phyloP scores from a whole-genome alignment of 2,797 vertebrate species.

The Aldrovandia affinis region DNA sequence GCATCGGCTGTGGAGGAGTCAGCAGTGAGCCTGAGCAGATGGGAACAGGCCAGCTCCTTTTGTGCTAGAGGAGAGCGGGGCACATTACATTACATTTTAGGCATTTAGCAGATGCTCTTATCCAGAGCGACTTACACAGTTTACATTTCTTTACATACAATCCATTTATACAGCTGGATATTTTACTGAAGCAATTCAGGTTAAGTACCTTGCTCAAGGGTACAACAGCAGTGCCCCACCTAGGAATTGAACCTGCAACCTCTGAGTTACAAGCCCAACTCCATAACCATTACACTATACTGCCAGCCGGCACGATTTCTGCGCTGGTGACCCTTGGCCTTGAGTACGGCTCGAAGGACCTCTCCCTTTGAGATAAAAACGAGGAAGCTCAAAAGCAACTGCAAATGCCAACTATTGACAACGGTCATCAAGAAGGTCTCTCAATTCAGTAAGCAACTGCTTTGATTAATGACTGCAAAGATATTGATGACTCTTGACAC shows the following conservation, averaged over 20 bases:
- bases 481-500: neutral
- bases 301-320: no score
- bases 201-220: no score
- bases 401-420: neutral
- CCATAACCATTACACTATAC: no score
- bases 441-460: neutral
- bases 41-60: neutral
- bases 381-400: neutral
- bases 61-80: neutral
- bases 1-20: neutral
- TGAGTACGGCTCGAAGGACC: neutral
- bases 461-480: neutral
- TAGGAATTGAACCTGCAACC: no score
- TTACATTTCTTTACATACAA: no score
- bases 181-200: no score
- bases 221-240: no score
- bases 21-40: neutral
- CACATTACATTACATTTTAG: no score
- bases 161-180: no score
- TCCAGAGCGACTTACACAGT: no score
- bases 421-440: neutral
- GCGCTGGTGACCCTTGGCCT: neutral
- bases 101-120: no score
- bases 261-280: no score
- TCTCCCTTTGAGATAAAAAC: neutral